Evolutionary conservation across 2,888 invertebrate species (phyloP).

Genomic region (Macrosiphum euphorbiae): DNA sequence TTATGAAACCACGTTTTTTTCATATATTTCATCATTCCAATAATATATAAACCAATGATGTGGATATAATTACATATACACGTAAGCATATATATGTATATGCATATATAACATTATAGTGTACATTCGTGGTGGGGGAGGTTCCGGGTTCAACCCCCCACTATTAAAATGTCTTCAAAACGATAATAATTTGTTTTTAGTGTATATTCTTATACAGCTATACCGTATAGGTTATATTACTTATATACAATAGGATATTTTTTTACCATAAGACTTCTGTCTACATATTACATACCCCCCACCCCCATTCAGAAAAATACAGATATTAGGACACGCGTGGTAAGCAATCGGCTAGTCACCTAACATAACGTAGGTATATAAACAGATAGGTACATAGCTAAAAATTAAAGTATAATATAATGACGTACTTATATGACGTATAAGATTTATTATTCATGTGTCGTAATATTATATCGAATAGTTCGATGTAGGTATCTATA

Average conservation of each 20-base stretch:
- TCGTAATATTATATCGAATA: neutral
- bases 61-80: neutral
- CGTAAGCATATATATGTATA: neutral
- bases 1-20: neutral
- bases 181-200: neutral
- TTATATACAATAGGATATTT: neutral
- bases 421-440: neutral
- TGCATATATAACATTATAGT: neutral
- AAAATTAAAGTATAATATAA: neutral
- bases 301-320: neutral
- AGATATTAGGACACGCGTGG: neutral
- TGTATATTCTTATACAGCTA: neutral
- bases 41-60: neutral
- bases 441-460: neutral
- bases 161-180: neutral
- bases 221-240: neutral
- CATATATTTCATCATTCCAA: slow-evolving; percentile 7
- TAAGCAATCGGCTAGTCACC: neutral
- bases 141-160: neutral
- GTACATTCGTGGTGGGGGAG: neutral
- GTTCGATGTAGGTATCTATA: neutral
- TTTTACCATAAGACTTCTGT: neutral
- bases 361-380: neutral
- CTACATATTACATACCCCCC: neutral
- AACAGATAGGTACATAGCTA: neutral